Base-by-base conservation (phyloP, 2,888 invertebrate genomes). In the Pyrgus malvae region DNA sequence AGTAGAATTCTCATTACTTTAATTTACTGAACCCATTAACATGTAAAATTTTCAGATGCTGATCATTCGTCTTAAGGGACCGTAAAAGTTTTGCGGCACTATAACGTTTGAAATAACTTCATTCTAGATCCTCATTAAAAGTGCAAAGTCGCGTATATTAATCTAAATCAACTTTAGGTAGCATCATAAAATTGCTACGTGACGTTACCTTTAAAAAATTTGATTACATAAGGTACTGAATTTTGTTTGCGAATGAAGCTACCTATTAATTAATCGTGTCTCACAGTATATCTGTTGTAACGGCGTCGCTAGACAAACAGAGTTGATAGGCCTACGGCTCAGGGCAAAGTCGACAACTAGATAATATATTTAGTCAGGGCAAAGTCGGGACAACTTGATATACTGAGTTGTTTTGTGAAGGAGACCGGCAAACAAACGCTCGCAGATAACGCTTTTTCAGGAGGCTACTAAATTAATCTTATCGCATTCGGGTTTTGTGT, bases 311-410 rank as follows among this genome's bases (percentile, higher is more conserved):
- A 71, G 75, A 83, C 79, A 84, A 81, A 81, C 78, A 80, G 70
- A 69, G 72, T 70, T 74, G 73, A 73, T 80, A 75, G 75, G 76
- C 74, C 75, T 72, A 74, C 70, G 72, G 74, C 71, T 75, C 72
- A 68, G 66, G 65, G 76, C 67, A n/a, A n/a, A n/a, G n/a, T n/a
- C n/a, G n/a, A n/a, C n/a, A n/a, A n/a, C n/a, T n/a, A n/a, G n/a
- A n/a, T n/a, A n/a, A n/a, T n/a, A n/a, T n/a, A n/a, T n/a, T n/a
- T n/a, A n/a, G n/a, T n/a, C n/a, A 77, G 76, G 76, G 73, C 76
- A 72, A 66, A 72, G 71, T 69, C 77, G 80, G n/a, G n/a, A 79
- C 86, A 80, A 77, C 77, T 79, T 88, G 85, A 89, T 88, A 83
- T 86, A 88, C 86, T 80, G 77, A 70, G 70, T 74, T 78, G 79